Evolutionary conservation across 92 coral and sea anemone genomes (phyloP), one percentile per base, ranked within the genome.

Genomic region (Ricordea florida): DNA sequence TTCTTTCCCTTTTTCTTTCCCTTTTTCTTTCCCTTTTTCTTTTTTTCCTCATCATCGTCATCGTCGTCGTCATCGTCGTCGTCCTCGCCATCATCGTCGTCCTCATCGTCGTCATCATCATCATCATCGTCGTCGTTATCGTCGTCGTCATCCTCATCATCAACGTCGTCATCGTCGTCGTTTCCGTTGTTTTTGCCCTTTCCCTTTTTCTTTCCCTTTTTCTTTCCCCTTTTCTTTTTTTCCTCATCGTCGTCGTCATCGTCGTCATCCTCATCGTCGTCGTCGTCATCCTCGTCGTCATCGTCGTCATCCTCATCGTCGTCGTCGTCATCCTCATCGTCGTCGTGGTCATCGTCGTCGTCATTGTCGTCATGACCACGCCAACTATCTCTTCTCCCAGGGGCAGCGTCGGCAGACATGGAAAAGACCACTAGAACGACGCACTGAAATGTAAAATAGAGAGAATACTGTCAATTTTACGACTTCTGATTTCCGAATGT

Each of bases 21-120:
- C 41, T 40, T 70, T 28, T 70, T 70, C 60, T 25, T 55, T 21
- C 44, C 28, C 6, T 26, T n/a, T 22, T 60, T 22, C 1, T 60
- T 23, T 5, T 17, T 29, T 28, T n/a, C n/a, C n/a, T 38, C 53
- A 7, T 53, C 64, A 13, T 70, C 66, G 17, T 70, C 74, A 3
- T 67, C 74, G 10, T 47, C 77, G 7, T 70, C 65, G 3, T 53
- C 77, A 16, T 69, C 76, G 7, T 32, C 60, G 8, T 70, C 77
- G 18, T 69, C 76, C 17, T 69, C 76, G 7, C 56, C 77, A 37
- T 69, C 23, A 5, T 69, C 76, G 53, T 66, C 73, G 1, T 41
- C 48, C 10, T 69, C 76, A 16, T 51, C 33, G n/a, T 26, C 37
- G 20, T 56, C 64, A 4, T 62, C 49, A 23, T 38, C 26, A 3